Evolutionary conservation across 2,888 invertebrate genomes (phyloP).

Genomic region (Gerris lacustris): DNA sequence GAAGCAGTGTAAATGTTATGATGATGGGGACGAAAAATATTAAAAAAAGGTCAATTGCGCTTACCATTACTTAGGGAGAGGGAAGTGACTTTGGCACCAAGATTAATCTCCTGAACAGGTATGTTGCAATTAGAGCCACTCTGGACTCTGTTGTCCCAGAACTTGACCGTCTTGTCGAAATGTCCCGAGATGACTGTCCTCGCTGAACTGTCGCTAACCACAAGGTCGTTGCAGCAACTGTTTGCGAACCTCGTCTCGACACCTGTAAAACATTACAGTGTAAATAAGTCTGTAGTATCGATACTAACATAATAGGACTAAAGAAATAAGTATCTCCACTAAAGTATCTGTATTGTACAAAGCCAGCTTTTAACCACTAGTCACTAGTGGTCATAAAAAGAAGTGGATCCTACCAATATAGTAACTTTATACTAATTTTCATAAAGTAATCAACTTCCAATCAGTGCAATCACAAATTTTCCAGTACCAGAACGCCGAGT

Average conservation of each 20-base stretch:
- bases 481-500: too few species aligned
- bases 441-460: too few species aligned
- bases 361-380: too few species aligned
- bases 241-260: constrained; percentile 90
- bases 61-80: constrained; percentile 82
- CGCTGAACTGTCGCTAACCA: constrained; percentile 74
- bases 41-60: constrained; percentile 17
- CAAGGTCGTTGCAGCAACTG: constrained; percentile 92
- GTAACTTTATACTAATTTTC: too few species aligned
- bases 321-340: too few species aligned
- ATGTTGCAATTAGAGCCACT: constrained; percentile 46
- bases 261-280: constrained; percentile 41
- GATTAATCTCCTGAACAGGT: constrained; percentile 20
- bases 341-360: too few species aligned
- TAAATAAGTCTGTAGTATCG: not conserved
- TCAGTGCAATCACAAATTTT: too few species aligned
- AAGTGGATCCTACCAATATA: too few species aligned
- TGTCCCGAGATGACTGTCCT: constrained; percentile 93
- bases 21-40: too few species aligned
- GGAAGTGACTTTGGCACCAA: constrained; percentile 86
- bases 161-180: constrained; percentile 90
- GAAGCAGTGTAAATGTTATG: too few species aligned
- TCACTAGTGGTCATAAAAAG: too few species aligned
- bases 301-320: too few species aligned
- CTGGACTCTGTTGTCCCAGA: constrained; percentile 92